A percentile compares a stretch with the other conserved stretches of the same genome.
Evolutionary conservation across 2,888 invertebrate species (phyloP).

Genomic region (Bombyx huttoni): DNA sequence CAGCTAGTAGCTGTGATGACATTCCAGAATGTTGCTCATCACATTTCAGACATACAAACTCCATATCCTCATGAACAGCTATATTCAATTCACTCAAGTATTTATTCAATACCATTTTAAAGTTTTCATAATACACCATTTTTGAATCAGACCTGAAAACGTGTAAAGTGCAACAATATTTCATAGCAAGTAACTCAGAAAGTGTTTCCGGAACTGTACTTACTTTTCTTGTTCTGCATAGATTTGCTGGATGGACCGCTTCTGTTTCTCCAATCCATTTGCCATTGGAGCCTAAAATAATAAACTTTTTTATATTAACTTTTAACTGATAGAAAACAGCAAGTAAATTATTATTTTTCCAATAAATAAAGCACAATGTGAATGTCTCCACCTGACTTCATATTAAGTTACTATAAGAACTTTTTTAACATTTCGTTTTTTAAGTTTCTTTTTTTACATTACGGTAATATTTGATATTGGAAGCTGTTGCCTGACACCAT

Average conservation of each 20-base stretch:
- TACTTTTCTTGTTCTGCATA: neutral
- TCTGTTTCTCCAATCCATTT: neutral
- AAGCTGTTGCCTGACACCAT: no score
- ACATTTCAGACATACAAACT: constrained; percentile 44
- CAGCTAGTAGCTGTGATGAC: constrained; percentile 18
- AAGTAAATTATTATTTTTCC: no score
- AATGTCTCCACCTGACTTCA: no score
- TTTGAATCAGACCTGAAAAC: constrained; percentile 27
- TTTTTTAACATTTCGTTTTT: no score
- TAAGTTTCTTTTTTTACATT: no score
- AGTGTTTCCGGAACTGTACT: neutral
- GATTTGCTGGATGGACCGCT: neutral
- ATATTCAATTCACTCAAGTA: constrained; percentile 25
- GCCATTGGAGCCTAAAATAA: neutral
- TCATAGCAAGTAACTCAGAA: neutral
- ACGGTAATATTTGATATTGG: no score
- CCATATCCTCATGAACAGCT: constrained; percentile 20
- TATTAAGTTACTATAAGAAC: no score
- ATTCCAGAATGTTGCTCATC: constrained; percentile 13
- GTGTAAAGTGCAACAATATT: neutral
- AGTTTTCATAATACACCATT: constrained; percentile 3
- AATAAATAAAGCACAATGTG: no score
- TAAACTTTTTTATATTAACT: no score
- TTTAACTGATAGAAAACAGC: no score
- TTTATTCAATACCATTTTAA: constrained; percentile 25